Evolutionary conservation across 1,140 invertebrate genomes (phyloP).

Genomic region (Drosophila auraria): DNA sequence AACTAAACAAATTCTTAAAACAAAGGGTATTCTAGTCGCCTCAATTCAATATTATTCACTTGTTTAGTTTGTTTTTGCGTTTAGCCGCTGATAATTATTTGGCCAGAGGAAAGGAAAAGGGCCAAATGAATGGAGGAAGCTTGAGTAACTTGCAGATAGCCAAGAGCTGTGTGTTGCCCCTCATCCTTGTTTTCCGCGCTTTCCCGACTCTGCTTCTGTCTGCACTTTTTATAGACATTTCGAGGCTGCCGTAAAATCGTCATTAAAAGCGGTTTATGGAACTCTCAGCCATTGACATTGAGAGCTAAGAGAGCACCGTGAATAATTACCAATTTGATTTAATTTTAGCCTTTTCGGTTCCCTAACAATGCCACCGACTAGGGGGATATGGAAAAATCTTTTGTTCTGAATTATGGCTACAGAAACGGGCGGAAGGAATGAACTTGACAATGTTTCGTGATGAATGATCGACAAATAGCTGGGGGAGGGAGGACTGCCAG

Average conservation of each 20-base stretch:
- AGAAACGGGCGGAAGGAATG: slow-evolving; percentile 17
- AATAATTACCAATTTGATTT: slow-evolving; percentile 58
- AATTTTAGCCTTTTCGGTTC: slow-evolving; percentile 53
- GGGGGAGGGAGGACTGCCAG: not conserved
- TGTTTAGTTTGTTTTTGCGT: slow-evolving; percentile 29
- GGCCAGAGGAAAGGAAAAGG: slow-evolving; percentile 2
- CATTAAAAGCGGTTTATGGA: slow-evolving; percentile 25
- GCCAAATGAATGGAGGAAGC: not conserved
- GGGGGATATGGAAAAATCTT: slow-evolving; percentile 29
- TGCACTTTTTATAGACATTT: slow-evolving; percentile 1
- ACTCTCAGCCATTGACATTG: slow-evolving; percentile 58
- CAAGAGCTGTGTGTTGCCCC: slow-evolving; percentile 14
- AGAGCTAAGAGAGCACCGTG: slow-evolving; percentile 25
- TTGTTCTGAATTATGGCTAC: slow-evolving; percentile 31
- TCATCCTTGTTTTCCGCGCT: not conserved
- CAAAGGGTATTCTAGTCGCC: not conserved
- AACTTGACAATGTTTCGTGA: slow-evolving; percentile 49
- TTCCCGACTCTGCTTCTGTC: not conserved
- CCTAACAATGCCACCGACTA: not conserved
- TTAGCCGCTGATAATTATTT: slow-evolving; percentile 60
- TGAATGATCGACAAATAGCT: slow-evolving; percentile 46
- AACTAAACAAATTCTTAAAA: too few species aligned
- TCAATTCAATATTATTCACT: too few species aligned
- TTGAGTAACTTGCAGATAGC: slow-evolving; percentile 6
- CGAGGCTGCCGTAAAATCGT: slow-evolving; percentile 14